A percentile compares a stretch with the other conserved stretches of the same genome.
phyloP scores from a whole-genome alignment of 2,888 invertebrate species.

The Aphelenchoides bicaudatus region DNA sequence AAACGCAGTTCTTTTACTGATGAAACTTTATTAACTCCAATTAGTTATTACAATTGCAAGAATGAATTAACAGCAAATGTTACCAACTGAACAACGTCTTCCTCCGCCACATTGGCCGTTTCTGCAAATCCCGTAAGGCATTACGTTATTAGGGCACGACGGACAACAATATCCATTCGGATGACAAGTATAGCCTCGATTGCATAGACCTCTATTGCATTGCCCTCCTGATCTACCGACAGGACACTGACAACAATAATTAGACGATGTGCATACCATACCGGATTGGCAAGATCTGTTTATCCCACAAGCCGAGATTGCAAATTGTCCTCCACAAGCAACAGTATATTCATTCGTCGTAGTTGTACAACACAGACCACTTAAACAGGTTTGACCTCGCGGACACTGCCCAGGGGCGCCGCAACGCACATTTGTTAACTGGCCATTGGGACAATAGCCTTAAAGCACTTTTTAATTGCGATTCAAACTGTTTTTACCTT shows the following conservation, averaged over 20 bases:
- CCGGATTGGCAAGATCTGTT: constrained; percentile 38
- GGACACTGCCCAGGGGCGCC: constrained; percentile 48
- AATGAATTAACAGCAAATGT: constrained; percentile 55
- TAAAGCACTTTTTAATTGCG: not conserved
- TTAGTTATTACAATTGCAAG: too few relatives aligned
- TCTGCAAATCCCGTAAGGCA: constrained; percentile 45
- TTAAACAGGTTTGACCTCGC: constrained; percentile 47
- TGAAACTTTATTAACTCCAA: too few relatives aligned
- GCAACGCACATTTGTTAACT: constrained; percentile 49
- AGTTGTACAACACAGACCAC: constrained; percentile 53
- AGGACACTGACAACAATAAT: constrained; percentile 57
- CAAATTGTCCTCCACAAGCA: constrained; percentile 52
- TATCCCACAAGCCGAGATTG: constrained; percentile 41
- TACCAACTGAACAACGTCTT: constrained; percentile 46
- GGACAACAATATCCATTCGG: constrained; percentile 54
- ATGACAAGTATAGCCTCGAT: constrained; percentile 48
- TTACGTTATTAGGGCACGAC: constrained; percentile 46
- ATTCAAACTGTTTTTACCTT: not conserved
- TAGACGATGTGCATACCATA: constrained; percentile 46
- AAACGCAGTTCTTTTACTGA: too few relatives aligned
- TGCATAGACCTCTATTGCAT: constrained; percentile 47
- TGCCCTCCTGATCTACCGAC: constrained; percentile 49
- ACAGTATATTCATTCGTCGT: constrained; percentile 46
- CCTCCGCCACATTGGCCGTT: constrained; percentile 49
- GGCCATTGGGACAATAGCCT: constrained; percentile 53